phyloP scores from a whole-genome alignment of 2,797 vertebrate genomes.

The Columba guinea region DNA sequence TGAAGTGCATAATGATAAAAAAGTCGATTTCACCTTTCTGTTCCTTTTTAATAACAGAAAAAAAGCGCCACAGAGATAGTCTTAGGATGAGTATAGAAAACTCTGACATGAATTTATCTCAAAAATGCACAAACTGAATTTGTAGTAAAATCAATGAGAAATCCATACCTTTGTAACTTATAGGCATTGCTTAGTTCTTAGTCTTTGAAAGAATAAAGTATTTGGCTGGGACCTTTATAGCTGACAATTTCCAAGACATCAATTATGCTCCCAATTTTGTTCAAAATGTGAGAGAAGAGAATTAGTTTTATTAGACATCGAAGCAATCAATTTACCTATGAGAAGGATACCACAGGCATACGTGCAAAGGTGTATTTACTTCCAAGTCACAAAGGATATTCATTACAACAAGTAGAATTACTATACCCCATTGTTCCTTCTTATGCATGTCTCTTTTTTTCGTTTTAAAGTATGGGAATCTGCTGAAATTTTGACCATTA shows the following conservation, averaged over 20 bases:
- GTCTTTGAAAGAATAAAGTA: background rate
- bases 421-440: background rate
- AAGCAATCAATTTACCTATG: background rate
- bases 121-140: background rate
- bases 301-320: background rate
- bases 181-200: background rate
- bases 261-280: background rate
- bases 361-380: background rate
- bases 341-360: background rate
- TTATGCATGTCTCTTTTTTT: background rate
- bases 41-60: background rate
- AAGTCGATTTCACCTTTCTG: background rate
- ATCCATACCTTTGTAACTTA: background rate
- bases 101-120: background rate
- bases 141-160: background rate
- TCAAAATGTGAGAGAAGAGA: background rate
- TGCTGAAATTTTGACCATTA: background rate
- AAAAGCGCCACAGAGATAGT: background rate
- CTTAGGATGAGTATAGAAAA: background rate
- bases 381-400: background rate
- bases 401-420: background rate
- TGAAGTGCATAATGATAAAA: background rate
- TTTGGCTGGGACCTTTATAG: background rate
- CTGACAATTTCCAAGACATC: background rate
- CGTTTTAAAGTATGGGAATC: background rate